A percentile compares a stretch with the other conserved stretches of the same genome.
phyloP scores from a whole-genome alignment of 2,113 vertebrate species.

The Chlorodrepanis virens region DNA sequence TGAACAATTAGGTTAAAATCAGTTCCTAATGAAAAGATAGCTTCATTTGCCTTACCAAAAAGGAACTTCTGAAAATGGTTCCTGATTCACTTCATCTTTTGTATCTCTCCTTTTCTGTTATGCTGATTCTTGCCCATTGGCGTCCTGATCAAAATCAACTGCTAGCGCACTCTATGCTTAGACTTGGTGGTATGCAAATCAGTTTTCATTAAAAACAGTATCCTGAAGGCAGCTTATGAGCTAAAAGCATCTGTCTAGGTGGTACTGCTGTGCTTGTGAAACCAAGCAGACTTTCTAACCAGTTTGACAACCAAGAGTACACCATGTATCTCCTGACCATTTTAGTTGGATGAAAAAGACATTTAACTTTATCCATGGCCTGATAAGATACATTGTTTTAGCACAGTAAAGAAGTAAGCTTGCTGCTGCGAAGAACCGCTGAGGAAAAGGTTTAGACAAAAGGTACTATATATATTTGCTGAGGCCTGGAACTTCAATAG shows the following conservation, averaged over 20 bases:
- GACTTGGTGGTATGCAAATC: slow-evolving; percentile 22
- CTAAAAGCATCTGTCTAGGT: slow-evolving; percentile 18
- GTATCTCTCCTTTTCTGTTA: slow-evolving; percentile 1
- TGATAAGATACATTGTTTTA: neutral
- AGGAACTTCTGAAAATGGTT: neutral
- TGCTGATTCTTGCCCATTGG: slow-evolving; percentile 18
- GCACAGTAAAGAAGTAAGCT: neutral
- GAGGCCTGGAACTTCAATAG: neutral
- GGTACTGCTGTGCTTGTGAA: neutral
- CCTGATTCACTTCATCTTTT: neutral
- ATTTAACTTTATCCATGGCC: neutral
- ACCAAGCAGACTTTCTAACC: neutral
- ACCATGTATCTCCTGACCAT: neutral
- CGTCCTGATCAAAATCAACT: slow-evolving; percentile 25
- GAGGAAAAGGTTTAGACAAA: neutral
- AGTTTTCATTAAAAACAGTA: slow-evolving; percentile 11
- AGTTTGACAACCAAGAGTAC: neutral
- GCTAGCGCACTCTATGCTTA: neutral
- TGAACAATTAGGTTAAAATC: neutral
- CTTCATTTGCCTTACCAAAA: neutral
- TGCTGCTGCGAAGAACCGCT: neutral
- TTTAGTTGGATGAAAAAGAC: neutral
- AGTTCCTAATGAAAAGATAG: neutral
- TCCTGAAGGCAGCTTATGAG: slow-evolving; percentile 22
- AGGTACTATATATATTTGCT: neutral